These are phyloP conservation scores for Podarcis cretensis DNA, from an alignment of 2,113 vertebrate species.

Conservation along the genomic window DNA sequence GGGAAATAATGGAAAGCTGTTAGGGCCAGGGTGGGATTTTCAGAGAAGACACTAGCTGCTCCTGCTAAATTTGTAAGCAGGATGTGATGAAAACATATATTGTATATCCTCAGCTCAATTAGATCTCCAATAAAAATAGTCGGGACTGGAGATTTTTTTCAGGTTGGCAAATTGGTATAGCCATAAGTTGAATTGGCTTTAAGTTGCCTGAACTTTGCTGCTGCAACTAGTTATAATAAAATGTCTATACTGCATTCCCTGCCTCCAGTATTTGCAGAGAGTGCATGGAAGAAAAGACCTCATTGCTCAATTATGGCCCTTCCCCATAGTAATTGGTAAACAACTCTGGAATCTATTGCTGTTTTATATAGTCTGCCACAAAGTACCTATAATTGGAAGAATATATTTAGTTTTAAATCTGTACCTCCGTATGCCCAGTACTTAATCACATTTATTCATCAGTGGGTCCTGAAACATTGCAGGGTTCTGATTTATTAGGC, in stretches of 20 bases:
- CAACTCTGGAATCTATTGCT: neutral
- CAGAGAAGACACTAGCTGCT: neutral
- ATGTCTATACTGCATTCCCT: neutral
- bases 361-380: neutral
- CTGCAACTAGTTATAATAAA: neutral
- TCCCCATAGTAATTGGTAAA: neutral
- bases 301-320: too few species aligned
- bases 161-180: neutral
- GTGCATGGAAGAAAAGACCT: neutral
- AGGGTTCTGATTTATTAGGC: neutral
- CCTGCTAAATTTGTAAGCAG: neutral
- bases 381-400: neutral
- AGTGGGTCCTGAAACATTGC: neutral
- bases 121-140: too few species aligned
- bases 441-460: neutral
- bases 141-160: too few species aligned
- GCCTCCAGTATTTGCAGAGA: neutral
- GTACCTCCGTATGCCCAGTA: neutral
- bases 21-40: neutral
- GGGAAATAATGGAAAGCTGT: neutral
- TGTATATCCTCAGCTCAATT: too few species aligned
- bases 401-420: neutral
- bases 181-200: neutral
- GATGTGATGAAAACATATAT: too few species aligned
- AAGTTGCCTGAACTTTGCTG: neutral